Evolutionary conservation across 2,113 vertebrate genomes (phyloP).

Genomic region (Rhea pennata): DNA sequence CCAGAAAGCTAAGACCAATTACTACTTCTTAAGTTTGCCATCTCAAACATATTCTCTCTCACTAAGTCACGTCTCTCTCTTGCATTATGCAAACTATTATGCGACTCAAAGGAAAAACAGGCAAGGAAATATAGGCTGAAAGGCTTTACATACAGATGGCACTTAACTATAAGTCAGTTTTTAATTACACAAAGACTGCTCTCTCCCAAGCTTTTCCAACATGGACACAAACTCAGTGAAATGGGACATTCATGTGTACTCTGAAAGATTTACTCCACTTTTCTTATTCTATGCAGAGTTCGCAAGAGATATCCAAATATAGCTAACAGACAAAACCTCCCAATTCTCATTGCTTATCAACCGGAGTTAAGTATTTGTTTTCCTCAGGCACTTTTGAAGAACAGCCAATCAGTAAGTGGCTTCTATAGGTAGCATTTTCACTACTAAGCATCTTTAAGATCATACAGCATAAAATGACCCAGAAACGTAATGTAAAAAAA

Average conservation of each 20-base stretch:
- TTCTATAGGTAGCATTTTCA: background rate
- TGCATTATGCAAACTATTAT: background rate
- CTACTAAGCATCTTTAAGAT: background rate
- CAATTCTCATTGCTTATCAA: background rate
- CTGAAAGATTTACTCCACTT: background rate
- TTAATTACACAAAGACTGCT: background rate
- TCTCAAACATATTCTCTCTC: background rate
- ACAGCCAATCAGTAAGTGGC: background rate
- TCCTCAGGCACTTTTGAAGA: background rate
- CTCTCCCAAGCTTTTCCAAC: background rate
- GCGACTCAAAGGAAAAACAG: accelerated
- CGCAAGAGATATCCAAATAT: background rate
- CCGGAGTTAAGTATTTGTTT: background rate
- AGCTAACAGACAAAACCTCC: background rate
- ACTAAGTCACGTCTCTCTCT: background rate
- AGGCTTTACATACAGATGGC: background rate
- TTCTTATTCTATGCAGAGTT: background rate
- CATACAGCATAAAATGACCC: background rate
- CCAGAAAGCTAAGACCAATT: background rate
- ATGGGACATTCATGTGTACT: accelerated
- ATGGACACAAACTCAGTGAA: background rate
- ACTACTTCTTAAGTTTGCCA: background rate
- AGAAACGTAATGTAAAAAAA: background rate
- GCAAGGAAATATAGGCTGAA: accelerated
- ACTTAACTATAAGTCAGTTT: background rate